Evolutionary conservation across 2,113 vertebrate species (phyloP).

Genomic region (Rhagologus leucostigma): DNA sequence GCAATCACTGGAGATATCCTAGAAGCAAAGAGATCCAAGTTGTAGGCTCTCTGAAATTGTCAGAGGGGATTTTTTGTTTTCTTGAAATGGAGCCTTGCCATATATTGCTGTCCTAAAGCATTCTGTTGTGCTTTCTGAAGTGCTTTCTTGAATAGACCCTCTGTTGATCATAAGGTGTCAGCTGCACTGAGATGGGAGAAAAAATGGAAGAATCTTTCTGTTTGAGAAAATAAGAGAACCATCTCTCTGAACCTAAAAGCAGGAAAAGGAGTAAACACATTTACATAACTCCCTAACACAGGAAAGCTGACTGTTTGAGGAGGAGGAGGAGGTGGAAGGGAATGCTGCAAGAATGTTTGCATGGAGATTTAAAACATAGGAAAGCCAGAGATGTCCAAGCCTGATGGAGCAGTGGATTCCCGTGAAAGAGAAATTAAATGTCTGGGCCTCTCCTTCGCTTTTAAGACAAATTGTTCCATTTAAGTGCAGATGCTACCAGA

Average conservation of each 20-base stretch:
- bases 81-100: background rate
- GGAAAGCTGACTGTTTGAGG: background rate
- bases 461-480: background rate
- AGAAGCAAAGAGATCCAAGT: background rate
- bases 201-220: background rate
- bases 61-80: background rate
- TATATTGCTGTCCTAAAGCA: background rate
- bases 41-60: background rate
- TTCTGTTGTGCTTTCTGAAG: background rate
- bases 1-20: background rate
- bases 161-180: background rate
- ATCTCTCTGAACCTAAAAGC: background rate
- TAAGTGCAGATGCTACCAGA: background rate
- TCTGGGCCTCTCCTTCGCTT: background rate
- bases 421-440: conserved; percentile 52
- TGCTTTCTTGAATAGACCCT: background rate
- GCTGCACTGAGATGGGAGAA: background rate
- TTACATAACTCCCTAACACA: background rate
- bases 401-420: conserved; percentile 66
- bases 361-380: background rate
- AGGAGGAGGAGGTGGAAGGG: background rate
- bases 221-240: background rate
- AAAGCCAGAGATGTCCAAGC: background rate
- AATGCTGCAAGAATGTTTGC: background rate
- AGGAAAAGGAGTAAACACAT: background rate